Base-by-base conservation (phyloP, 2,888 invertebrate genomes). In the Latrodectus hesperus region DNA sequence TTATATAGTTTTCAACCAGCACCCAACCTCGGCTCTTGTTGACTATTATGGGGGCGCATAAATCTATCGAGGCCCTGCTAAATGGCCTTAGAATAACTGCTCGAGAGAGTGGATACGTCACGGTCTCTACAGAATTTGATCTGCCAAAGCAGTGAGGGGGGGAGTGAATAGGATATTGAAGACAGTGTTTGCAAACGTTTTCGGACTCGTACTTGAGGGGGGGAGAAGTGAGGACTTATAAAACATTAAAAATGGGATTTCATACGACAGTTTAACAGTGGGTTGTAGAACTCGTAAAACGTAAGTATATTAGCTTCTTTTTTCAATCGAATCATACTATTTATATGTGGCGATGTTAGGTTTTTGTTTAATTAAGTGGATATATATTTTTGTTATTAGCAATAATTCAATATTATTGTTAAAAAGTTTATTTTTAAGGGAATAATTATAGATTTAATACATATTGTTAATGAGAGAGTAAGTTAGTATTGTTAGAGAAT, bases 61-160 rank as follows among this genome's bases (percentile, higher is more conserved):
- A 77, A 87, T 81, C 76, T 55, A 75, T 65, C 65, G 65, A 22
- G n/a, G 17, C 77, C 72, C 38, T 53, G 72, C 65, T 87, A 87
- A 87, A 87, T 81, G 81, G 86, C 86, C 81, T 82, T 87, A 82
- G 86, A 87, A 87, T 87, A 81, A 81, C 86, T 87, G 80, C 77
- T 22, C 16, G 14, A 14, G 86, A 65, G 81, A 87, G 77, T 87
- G 86, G 86, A 87, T 87, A 81, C 17, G 85, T 75, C 80, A 86
- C 80, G 85, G 75, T 14, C 70, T 70, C 85, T 86, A 80, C 60
- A 76, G 75, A 12, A 86, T 86, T 80, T 71, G 85, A 80, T 86
- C 75, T 65, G 86, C 71, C 52, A 52, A 79, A 79, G 55, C 65
- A 75, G 71, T 26, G 6, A 12, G 22, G 17, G n/a, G 16, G n/a